Conservation (phyloP, 2,888 invertebrate genomes). For the Brachyptera putata region DNA sequence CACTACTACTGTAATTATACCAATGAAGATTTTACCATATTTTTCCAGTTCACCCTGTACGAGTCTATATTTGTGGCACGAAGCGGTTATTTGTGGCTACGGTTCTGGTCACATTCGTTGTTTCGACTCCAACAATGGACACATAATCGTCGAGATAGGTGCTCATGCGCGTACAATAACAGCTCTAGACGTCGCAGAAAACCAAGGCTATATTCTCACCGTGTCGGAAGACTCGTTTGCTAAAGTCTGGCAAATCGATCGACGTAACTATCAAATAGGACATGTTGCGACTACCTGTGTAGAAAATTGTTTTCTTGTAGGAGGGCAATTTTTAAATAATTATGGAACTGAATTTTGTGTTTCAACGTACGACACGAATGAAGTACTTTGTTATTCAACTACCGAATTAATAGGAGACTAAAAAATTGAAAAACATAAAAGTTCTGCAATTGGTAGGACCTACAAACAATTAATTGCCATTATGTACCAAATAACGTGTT, state of each 20-base stretch:
- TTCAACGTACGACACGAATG: slow-evolving; percentile 38
- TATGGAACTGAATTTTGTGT: slow-evolving; percentile 39
- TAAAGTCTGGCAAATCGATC: slow-evolving; percentile 38
- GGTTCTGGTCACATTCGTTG: slow-evolving; percentile 39
- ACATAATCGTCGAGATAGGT: slow-evolving; percentile 36
- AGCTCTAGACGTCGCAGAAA: slow-evolving; percentile 37
- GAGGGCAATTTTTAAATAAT: slow-evolving; percentile 38
- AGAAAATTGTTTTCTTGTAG: slow-evolving; percentile 38
- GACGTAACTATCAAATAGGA: slow-evolving; percentile 34
- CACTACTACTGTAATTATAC: too few species aligned
- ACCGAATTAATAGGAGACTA: too few species aligned
- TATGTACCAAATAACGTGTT: too few species aligned
- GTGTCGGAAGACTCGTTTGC: slow-evolving; percentile 40
- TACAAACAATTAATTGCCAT: too few species aligned
- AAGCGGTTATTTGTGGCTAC: slow-evolving; percentile 37
- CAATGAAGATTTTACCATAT: not conserved
- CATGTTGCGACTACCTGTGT: slow-evolving; percentile 36
- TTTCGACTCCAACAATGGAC: slow-evolving; percentile 32
- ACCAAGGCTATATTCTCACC: slow-evolving; percentile 35
- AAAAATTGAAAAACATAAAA: too few species aligned
- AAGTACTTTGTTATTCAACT: slow-evolving; percentile 36
- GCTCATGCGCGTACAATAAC: slow-evolving; percentile 40
- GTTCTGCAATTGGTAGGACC: too few species aligned
- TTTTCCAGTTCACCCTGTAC: slow-evolving; percentile 37
- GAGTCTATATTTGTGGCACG: slow-evolving; percentile 36